Evolutionary conservation across 2,113 vertebrate species (phyloP).

Genomic region (Calyptomena viridis): DNA sequence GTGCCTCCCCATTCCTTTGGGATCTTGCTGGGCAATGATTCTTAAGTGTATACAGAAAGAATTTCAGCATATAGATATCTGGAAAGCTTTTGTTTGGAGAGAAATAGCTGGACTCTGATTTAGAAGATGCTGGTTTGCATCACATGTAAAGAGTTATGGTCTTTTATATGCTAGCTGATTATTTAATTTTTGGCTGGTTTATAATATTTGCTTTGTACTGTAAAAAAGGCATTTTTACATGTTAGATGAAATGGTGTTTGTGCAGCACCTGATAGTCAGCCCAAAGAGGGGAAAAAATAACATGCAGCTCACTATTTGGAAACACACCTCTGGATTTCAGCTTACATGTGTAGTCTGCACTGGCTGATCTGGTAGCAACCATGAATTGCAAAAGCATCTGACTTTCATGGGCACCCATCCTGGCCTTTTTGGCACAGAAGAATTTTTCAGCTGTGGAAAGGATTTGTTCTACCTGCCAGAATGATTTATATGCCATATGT

Average conservation of each 20-base stretch:
- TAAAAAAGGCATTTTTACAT: background rate
- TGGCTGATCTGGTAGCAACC: background rate
- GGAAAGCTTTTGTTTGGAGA: background rate
- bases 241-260: background rate
- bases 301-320: background rate
- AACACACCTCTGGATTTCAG: background rate
- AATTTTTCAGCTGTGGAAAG: constrained; percentile 4
- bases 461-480: constrained; percentile 39
- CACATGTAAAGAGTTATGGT: background rate
- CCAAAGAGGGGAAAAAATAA: background rate
- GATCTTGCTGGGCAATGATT: background rate
- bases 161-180: background rate
- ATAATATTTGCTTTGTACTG: background rate
- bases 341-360: background rate
- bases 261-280: background rate
- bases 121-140: background rate
- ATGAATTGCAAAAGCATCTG: constrained; percentile 35
- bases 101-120: background rate
- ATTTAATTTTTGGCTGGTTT: background rate
- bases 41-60: background rate
- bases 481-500: constrained; percentile 51
- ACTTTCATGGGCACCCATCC: background rate
- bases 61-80: background rate
- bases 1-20: background rate
- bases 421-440: constrained; percentile 25